Base-by-base conservation (phyloP, 2,113 vertebrate genomes). In the Zapornia atra region DNA sequence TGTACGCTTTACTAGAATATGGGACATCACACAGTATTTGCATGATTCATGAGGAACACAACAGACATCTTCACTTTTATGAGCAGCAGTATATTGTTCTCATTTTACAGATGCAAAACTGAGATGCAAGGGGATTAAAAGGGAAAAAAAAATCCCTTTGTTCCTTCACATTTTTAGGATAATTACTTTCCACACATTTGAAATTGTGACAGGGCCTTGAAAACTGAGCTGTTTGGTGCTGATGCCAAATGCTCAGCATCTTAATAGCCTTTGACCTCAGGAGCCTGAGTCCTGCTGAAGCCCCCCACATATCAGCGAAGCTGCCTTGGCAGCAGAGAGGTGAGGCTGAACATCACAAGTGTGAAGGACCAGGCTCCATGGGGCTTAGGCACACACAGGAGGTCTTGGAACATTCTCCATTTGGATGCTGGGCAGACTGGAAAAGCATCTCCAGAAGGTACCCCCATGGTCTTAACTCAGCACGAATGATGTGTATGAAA, bases 11-110 rank as follows among this genome's bases (percentile, higher is more conserved):
- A 70, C 48, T 33, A 24, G 72, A 81, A 88, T 89, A 75, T 68
- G 86, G 92, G 90, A 86, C 80, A 96, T 64, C 77, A 79, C 60
- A 75, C 18, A 86, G 72, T 38, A 78, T 77, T 56, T 95, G 88
- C 90, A 95, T 94, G 92, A 95, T 94, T 95, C 93, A 94, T 86
- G 82, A 96, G 76, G 48, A 95, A 81, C 13, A 61, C 77, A 95
- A 87, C 51, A 84, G 46, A 48, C 59, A 88, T 54, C 83, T 71
- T 75, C 81, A 59, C 73, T 95, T 94, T 73, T n/a, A 89, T 68
- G 69, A 96, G 89, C 77, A 94, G 77, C 65, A 75, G 46, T 68
- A 60, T 64, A 92, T 91, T 84, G 91, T 91, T 96, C 86, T 91
- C 48, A 2, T 82, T 94, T 96, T 95, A 91, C 56, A 86, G 60